Conservation (phyloP, 2,797 vertebrate genomes). For the Philypnodon macrostomus region DNA sequence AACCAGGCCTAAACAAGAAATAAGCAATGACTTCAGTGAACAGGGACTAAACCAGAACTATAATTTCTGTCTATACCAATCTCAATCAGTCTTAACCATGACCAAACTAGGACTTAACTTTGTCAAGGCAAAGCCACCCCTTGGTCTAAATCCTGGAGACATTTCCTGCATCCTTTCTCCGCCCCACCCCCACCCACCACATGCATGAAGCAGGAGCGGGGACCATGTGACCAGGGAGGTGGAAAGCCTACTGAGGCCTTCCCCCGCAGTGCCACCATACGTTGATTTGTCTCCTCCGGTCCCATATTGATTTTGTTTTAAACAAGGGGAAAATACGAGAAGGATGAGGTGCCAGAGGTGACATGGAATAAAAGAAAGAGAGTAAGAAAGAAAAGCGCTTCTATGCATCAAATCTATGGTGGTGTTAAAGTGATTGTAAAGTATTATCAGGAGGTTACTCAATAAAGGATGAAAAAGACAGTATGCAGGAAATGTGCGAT, state of each 20-base stretch:
- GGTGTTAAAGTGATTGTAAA: constrained; percentile 38
- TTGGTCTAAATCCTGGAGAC: no score
- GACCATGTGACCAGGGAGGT: constrained; percentile 58
- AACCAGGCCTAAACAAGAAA: no score
- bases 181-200: constrained; percentile 23
- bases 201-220: constrained; percentile 19
- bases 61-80: no score
- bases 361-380: constrained; percentile 45
- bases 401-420: constrained; percentile 53
- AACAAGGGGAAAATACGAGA: constrained; percentile 75
- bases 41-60: no score
- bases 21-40: no score
- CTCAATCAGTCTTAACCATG: no score
- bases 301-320: constrained; percentile 79
- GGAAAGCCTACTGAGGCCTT: constrained; percentile 51
- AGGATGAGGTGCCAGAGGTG: constrained; percentile 71
- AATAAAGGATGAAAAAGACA: constrained; percentile 33
- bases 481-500: constrained; percentile 17
- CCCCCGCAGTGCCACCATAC: constrained; percentile 55
- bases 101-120: no score
- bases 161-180: constrained; percentile 29
- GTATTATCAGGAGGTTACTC: constrained; percentile 49
- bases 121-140: no score
- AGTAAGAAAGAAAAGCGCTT: constrained; percentile 41
- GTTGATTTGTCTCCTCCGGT: constrained; percentile 75